phyloP scores from a whole-genome alignment of 1,140 invertebrate species.

The Nomia melanderi region DNA sequence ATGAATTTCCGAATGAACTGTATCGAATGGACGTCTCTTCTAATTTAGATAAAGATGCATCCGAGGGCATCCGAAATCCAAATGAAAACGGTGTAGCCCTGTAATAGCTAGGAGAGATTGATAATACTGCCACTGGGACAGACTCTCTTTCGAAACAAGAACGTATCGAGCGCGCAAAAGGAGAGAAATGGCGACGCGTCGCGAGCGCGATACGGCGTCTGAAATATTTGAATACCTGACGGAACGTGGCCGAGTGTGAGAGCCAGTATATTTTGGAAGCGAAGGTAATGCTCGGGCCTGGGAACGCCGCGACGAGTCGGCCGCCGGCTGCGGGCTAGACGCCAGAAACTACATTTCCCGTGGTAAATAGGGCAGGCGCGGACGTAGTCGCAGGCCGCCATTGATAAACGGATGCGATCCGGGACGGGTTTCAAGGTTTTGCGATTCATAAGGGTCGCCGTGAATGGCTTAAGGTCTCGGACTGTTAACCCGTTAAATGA shows the following conservation, averaged over 20 bases:
- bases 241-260: slow-evolving; percentile 25
- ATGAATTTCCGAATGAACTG: too few species aligned
- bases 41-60: too few species aligned
- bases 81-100: too few species aligned
- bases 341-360: slow-evolving; percentile 55
- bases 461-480: slow-evolving; percentile 3
- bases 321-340: slow-evolving; percentile 45
- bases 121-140: too few species aligned
- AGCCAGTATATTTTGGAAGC: slow-evolving; percentile 70
- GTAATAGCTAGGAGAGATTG: too few species aligned
- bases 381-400: slow-evolving; percentile 13
- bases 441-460: slow-evolving; percentile 30
- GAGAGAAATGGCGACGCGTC: background rate
- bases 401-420: slow-evolving; percentile 45
- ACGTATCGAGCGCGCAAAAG: background rate
- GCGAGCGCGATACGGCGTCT: slow-evolving; percentile 23
- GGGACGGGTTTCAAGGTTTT: slow-evolving; percentile 40
- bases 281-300: slow-evolving; percentile 64
- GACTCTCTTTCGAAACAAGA: too few species aligned
- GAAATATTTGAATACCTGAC: slow-evolving; percentile 49
- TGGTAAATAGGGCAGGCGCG: slow-evolving; percentile 34
- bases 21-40: too few species aligned
- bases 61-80: too few species aligned
- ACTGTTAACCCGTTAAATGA: background rate
- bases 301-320: slow-evolving; percentile 51